Base-by-base conservation (phyloP, 1,140 invertebrate genomes). In the Sarcophaga peregrina region DNA sequence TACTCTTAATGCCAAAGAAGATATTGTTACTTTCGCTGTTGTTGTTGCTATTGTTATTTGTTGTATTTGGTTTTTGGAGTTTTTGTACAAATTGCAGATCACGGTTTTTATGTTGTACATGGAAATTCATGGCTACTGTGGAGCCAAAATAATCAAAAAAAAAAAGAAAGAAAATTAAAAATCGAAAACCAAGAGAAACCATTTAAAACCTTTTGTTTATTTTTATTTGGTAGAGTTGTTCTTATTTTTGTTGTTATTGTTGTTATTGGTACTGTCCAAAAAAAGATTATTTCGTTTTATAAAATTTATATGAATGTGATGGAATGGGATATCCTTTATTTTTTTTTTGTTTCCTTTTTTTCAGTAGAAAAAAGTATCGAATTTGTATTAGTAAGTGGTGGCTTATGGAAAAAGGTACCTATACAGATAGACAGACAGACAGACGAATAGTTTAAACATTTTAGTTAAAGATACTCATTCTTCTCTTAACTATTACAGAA, bases 41-140 rank as follows among this genome's bases (percentile, higher is more conserved):
- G 62, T 68, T 68, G 62, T 68, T 68, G 62, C 20, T 68, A 7
- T 46, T 48, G 25, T 5, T 68, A 13, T 68, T 68, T 68, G 15
- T 68, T 68, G 15, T 68, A n/a, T 68, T 68, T n/a, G 9, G 1
- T n/a, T 75, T 75, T 46, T n/a, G 45, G 46, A 50, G 74, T 50
- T 80, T 80, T 81, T 58, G 83, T 84, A 84, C 83, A 89, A 89
- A 89, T 89, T 89, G 87, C 84, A 87, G 88, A 89, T 89, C 88
- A 89, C 88, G 88, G 87, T 88, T 89, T 89, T 87, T 88, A 88
- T 89, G 88, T 89, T 88, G 83, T 88, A 89, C 88, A 89, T 89
- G 87, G 85, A 89, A 89, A 89, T 89, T 89, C 88, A 89, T 89
- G 89, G 88, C 88, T 89, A 89, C 88, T 88, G 88, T 83, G 72